Conservation (phyloP, 2,888 invertebrate genomes). For the Melanostoma mellinum region DNA sequence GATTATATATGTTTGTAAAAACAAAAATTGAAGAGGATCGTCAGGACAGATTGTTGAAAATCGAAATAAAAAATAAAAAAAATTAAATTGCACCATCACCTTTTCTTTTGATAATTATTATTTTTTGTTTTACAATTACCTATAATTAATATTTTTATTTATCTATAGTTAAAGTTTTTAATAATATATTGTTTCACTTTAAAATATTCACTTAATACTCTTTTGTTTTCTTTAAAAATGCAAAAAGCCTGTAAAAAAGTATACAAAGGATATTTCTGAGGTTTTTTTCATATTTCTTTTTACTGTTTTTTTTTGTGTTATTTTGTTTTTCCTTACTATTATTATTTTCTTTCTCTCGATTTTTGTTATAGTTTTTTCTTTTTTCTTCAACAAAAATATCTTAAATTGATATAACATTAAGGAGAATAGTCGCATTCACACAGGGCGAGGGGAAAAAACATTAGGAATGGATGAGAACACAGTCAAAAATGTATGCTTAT, state of each 20-base stretch:
- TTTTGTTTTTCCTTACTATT: conserved; percentile 28
- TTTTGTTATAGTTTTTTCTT: conserved; percentile 38
- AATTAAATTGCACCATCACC: conserved; percentile 74
- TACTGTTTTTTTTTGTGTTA: not conserved
- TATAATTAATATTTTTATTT: conserved; percentile 62
- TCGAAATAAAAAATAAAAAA: conserved; percentile 20
- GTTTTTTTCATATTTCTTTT: conserved; percentile 37
- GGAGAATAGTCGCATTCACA: conserved; percentile 37
- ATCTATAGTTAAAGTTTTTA: conserved; percentile 52
- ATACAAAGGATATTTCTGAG: conserved; percentile 72
- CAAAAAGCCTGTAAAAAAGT: conserved; percentile 73
- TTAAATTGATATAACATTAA: conserved; percentile 2
- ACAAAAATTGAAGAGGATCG: conserved; percentile 15
- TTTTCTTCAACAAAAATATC: conserved; percentile 20
- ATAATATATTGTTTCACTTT: conserved; percentile 31
- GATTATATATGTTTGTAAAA: not conserved
- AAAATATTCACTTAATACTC: conserved; percentile 48
- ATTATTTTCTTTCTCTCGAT: conserved; percentile 25
- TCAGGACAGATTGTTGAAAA: conserved; percentile 69
- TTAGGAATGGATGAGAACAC: not conserved
- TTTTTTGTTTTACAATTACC: conserved; percentile 53
- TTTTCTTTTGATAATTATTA: conserved; percentile 70
- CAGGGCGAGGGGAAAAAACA: conserved; percentile 2
- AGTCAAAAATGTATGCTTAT: conserved; percentile 8
- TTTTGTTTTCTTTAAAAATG: conserved; percentile 54